phyloP scores from a whole-genome alignment of 2,888 invertebrate genomes.

The Ecdyonurus torrentis region DNA sequence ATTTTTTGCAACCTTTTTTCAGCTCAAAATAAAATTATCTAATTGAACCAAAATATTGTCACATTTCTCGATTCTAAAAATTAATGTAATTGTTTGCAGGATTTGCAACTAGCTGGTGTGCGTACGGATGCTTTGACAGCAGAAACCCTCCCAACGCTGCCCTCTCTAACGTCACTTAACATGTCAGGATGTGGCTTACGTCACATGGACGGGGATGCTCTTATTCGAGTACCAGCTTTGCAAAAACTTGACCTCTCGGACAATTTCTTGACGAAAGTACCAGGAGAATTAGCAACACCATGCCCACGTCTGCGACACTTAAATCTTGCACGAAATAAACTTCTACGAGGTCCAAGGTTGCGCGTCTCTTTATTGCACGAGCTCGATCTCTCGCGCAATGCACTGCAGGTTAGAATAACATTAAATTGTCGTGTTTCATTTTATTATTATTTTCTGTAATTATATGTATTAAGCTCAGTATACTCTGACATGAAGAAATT shows the following conservation, averaged over 20 bases:
- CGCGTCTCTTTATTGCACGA: not conserved
- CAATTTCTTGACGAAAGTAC: not conserved
- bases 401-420: not conserved
- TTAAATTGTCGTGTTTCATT: not conserved
- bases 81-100: not conserved
- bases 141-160: not conserved
- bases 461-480: too few relatives aligned
- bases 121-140: not conserved
- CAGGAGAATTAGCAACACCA: not conserved
- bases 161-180: not conserved
- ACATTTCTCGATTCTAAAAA: too few relatives aligned
- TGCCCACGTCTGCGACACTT: not conserved
- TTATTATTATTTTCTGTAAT: too few relatives aligned
- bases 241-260: not conserved
- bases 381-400: not conserved
- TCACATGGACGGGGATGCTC: not conserved
- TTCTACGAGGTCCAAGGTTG: not conserved
- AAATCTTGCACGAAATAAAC: not conserved
- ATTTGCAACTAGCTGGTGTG: conserved; percentile 1
- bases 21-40: too few relatives aligned
- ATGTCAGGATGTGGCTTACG: not conserved
- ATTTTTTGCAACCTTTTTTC: too few relatives aligned
- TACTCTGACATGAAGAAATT: too few relatives aligned
- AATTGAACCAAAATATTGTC: too few relatives aligned
- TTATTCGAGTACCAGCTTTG: not conserved